Evolutionary conservation across 53 echinoderm and acorn worm genomes (phyloP).

Genomic region (Zoroaster sp.): DNA sequence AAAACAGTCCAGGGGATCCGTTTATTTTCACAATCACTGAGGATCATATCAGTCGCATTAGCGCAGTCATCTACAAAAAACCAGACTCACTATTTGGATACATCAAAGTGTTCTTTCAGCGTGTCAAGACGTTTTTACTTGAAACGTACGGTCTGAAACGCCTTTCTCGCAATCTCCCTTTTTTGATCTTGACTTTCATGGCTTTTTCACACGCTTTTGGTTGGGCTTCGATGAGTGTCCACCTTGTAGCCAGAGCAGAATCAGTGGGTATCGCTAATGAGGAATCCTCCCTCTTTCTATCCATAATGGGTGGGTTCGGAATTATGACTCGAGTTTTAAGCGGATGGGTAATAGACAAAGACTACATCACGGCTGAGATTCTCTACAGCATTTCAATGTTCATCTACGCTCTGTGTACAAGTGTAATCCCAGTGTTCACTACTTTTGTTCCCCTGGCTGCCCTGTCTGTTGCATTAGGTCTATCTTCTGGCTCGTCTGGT

Average conservation of each 20-base stretch:
- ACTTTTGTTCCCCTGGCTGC: not conserved
- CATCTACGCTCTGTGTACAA: not conserved
- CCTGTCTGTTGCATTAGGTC: not conserved
- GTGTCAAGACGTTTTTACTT: not conserved
- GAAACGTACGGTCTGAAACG: slow-evolving; percentile 9
- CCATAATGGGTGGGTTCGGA: not conserved
- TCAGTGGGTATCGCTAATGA: not conserved
- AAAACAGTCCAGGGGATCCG: not conserved
- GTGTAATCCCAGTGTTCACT: not conserved
- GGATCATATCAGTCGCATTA: not conserved
- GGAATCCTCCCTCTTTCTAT: slow-evolving; percentile 2
- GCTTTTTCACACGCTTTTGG: not conserved
- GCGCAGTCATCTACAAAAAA: not conserved
- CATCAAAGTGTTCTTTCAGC: not conserved
- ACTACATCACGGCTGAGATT: slow-evolving; percentile 27
- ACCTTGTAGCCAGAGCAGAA: slow-evolving; percentile 3
- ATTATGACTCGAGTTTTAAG: not conserved
- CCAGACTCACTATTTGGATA: not conserved
- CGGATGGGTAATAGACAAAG: slow-evolving; percentile 28
- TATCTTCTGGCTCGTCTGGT: not conserved
- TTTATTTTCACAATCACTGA: no score
- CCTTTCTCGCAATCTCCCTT: not conserved
- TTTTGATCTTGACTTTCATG: not conserved
- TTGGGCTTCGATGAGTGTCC: not conserved
- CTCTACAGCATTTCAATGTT: not conserved